A percentile compares a stretch with the other conserved stretches of the same genome.
These are phyloP conservation scores for Gymnodraco acuticeps DNA, from an alignment of 2,797 vertebrate genomes.

Conservation along the genomic window DNA sequence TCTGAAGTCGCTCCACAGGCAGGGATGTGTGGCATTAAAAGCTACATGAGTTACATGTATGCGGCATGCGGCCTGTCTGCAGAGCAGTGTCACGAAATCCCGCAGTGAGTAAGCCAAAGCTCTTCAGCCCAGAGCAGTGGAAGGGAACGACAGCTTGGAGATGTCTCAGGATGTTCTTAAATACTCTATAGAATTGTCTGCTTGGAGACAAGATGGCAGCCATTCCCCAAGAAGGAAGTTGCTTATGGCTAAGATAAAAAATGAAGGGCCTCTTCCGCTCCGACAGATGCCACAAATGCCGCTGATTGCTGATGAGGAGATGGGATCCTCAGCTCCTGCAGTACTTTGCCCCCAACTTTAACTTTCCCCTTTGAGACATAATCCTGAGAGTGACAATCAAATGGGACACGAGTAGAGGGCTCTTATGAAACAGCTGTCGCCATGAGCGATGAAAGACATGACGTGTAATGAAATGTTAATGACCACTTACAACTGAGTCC, in stretches of 20 bases:
- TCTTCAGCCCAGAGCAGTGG: conserved; percentile 42
- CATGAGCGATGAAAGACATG: conserved; percentile 61
- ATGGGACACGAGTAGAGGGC: conserved; percentile 31
- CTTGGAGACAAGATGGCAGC: conserved; percentile 45
- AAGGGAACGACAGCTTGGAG: conserved; percentile 55
- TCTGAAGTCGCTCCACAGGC: background rate
- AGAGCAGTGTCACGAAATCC: conserved; percentile 32
- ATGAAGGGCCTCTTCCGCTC: conserved; percentile 30
- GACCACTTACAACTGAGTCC: conserved; percentile 67
- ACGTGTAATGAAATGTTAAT: conserved; percentile 69
- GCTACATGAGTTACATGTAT: conserved; percentile 6
- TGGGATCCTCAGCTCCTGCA: conserved; percentile 2
- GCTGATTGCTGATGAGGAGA: conserved; percentile 19
- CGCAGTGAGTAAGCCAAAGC: conserved; percentile 34
- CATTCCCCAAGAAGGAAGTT: conserved; percentile 26
- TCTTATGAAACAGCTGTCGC: conserved; percentile 68
- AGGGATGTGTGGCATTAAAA: conserved; percentile 32
- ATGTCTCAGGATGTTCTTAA: conserved; percentile 48
- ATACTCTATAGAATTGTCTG: conserved; percentile 34
- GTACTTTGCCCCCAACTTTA: conserved; percentile 32
- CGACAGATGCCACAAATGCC: conserved; percentile 44
- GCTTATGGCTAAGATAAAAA: conserved; percentile 46
- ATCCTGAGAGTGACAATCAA: conserved; percentile 54
- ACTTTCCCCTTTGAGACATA: conserved; percentile 44
- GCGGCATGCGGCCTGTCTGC: conserved; percentile 23